Evolutionary conservation across 2,797 vertebrate species (phyloP).

Genomic region (Manis pentadactyla): DNA sequence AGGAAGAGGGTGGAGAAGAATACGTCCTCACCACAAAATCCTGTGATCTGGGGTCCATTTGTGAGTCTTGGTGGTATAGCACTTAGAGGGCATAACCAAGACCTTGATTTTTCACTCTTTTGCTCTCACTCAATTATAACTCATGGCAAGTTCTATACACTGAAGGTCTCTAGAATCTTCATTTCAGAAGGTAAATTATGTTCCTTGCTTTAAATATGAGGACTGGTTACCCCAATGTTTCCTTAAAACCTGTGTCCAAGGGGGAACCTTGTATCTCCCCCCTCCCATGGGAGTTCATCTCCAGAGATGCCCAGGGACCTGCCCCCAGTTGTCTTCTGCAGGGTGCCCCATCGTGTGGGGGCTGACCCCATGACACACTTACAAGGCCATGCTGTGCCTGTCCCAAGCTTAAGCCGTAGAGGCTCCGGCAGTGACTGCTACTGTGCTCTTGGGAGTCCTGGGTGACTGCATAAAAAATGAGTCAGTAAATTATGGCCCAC

Average conservation of each 20-base stretch:
- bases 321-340: background rate
- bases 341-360: background rate
- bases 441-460: background rate
- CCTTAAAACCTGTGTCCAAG: background rate
- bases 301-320: background rate
- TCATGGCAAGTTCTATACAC: background rate
- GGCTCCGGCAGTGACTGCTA: rapidly evolving
- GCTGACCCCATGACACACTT: background rate
- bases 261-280: background rate
- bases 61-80: rapidly evolving
- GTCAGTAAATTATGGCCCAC: background rate
- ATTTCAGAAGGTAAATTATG: background rate
- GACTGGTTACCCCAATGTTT: background rate
- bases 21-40: rapidly evolving
- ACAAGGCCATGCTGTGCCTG: background rate
- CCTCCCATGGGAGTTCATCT: rapidly evolving
- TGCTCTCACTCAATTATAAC: background rate
- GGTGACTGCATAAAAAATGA: background rate
- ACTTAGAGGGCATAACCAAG: background rate
- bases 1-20: background rate
- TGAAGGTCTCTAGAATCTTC: too few relatives aligned
- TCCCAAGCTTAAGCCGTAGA: too few relatives aligned
- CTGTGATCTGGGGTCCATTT: background rate
- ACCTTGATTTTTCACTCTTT: background rate
- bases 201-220: background rate